A percentile compares a stretch with the other conserved stretches of the same genome.
phyloP scores from a whole-genome alignment of 2,888 invertebrate species.

The Noctua janthina region DNA sequence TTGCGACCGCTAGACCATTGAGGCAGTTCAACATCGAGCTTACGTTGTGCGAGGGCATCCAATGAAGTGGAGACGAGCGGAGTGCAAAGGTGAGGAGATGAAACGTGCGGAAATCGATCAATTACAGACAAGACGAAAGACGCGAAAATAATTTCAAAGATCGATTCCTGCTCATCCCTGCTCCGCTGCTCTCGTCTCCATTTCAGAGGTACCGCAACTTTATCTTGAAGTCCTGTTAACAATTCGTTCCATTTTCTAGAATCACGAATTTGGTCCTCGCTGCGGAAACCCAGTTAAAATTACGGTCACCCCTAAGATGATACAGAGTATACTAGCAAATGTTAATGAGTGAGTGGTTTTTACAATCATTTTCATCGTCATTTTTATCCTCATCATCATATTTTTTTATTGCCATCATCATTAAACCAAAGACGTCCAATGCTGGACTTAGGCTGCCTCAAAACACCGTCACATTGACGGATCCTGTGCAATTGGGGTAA shows the following conservation, averaged over 20 bases:
- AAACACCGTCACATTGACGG: neutral
- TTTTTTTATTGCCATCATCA: too few relatives aligned
- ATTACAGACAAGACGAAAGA: neutral
- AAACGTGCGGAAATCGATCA: neutral
- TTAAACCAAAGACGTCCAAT: neutral
- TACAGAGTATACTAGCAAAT: conserved; percentile 28
- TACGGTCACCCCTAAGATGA: conserved; percentile 26
- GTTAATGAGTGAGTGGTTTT: conserved; percentile 46
- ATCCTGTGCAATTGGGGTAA: neutral
- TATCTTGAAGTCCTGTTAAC: neutral
- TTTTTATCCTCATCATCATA: neutral
- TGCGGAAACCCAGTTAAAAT: conserved; percentile 25
- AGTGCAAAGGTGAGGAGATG: neutral
- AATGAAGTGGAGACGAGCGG: neutral
- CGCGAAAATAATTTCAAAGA: neutral
- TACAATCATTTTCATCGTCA: neutral
- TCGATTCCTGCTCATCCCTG: neutral
- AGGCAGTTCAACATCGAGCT: neutral
- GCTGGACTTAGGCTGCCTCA: neutral
- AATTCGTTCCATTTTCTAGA: conserved; percentile 7
- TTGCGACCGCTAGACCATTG: neutral
- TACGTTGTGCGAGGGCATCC: neutral
- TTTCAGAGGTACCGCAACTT: neutral
- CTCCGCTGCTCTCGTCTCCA: neutral
- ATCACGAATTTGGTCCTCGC: conserved; percentile 22